Evolutionary conservation across 1,140 invertebrate species (phyloP), one percentile per base, ranked within the genome.

Genomic region (Rhyacophila brunnea): DNA sequence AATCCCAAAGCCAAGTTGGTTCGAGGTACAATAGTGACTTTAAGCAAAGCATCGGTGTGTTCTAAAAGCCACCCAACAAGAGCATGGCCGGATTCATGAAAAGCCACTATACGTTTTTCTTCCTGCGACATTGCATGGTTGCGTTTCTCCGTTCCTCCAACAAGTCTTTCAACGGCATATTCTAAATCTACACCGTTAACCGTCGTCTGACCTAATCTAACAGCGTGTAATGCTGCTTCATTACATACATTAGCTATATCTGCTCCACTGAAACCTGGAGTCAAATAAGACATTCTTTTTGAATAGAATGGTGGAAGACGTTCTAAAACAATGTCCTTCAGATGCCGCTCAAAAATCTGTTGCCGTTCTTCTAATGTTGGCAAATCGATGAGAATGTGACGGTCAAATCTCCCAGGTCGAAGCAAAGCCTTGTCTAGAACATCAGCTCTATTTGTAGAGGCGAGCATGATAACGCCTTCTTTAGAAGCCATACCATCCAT

Each of bases 401-500:
- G 81, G 78, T 98, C 95, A 75, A 98, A 97, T 68, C 95, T 82
- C 9, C 95, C 95, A 1, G 93, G 93, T 64, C 95, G 79, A 20
- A 98, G 71, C 38, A 98, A 75, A 10, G 95, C 95, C 80, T 93
- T 98, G 73, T 99, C 97, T 0, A 99, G 77, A 4, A 99, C 91
- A 75, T 99, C 95, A 0, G 93, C 87, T 64, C 97, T 80, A 74
- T 99, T 99, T 1, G 98, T 99, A 0, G 94, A 95, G 0, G 94
- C 96, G 14, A 99, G 72, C 76, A 99, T 88, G 10, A 99, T 90
- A 18, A 99, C 91, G 3, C 93, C 94, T 70, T 96, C 89, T 60
- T 88, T 88, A 6, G 90, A 88, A 36, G 87, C 88, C 89, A 99
- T 99, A 47, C 97, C 97, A 80, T 99, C 97, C 95, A 99, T 97